Base-by-base conservation (phyloP, 53 echinoderm and acorn worm genomes). In the Patiria pectinifera region DNA sequence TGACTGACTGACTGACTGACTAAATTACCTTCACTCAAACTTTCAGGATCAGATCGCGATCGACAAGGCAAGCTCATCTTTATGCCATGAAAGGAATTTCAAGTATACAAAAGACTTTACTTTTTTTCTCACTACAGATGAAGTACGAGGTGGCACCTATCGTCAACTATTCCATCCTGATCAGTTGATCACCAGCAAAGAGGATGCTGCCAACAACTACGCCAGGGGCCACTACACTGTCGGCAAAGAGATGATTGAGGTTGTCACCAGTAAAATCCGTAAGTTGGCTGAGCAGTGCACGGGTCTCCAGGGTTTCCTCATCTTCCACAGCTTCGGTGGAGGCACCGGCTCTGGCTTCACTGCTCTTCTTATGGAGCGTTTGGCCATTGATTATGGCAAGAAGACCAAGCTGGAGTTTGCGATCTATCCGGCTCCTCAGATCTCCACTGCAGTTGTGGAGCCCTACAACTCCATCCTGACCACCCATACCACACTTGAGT, bases 261-360 rank as follows among this genome's bases (percentile, higher is more conserved):
- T 92, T 5, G 95, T 95, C 8, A 88, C 94, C 21, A 91, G 94
- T 71, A 71, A 94, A 21, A 79, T 89, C 71, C 92, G 95, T 3
- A 95, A 93, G 80, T 58, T 95, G 85, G 94, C 95, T 62, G 96
- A 97, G 82, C 94, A 94, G 84, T 97, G 97, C 93, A 96, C 97
- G 35, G 35, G 35, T 35, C 35, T 35, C 35, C 35, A 35, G 35
- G 35, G 35, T 35, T 35, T 35, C 35, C 35, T 35, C 35, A 35
- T 35, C 35, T 35, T 35, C 35, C 35, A 35, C 35, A 35, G 35
- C 35, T 35, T 35, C 35, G 35, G 35, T 35, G 35, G 35, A 35
- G 35, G 35, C 35, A 35, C 35, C 35, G 35, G 35, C 53, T 97
- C 97, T 92, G 97, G 97, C 84, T 96, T 96, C 91, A 91, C 96